Evolutionary conservation across 2,888 invertebrate genomes (phyloP).

Genomic region (Drosophila paranaensis): DNA sequence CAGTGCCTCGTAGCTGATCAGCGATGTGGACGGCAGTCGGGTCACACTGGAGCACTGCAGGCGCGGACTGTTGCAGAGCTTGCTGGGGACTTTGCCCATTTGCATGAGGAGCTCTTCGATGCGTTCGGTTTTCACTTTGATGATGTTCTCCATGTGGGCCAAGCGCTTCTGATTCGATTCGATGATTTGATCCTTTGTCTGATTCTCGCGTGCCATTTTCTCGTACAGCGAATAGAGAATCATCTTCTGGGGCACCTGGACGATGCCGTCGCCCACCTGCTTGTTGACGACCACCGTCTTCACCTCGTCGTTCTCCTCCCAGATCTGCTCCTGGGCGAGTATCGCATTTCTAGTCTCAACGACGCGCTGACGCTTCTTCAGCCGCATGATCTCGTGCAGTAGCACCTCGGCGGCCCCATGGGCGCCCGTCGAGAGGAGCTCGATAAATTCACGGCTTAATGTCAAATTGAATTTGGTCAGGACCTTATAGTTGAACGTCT

Average conservation of each 20-base stretch:
- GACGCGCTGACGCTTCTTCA: constrained; percentile 58
- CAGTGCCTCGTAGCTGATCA: constrained; percentile 35
- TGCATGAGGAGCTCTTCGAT: constrained; percentile 81
- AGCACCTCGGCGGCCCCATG: constrained; percentile 89
- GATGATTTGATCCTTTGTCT: constrained; percentile 69
- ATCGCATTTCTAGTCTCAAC: constrained; percentile 49
- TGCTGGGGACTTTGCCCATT: constrained; percentile 60
- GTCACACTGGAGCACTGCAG: constrained; percentile 11
- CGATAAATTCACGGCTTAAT: constrained; percentile 85
- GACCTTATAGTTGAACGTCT: constrained; percentile 91
- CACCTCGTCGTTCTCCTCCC: constrained; percentile 81
- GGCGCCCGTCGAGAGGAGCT: constrained; percentile 87
- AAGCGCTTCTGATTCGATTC: constrained; percentile 51
- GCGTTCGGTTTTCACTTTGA: constrained; percentile 79
- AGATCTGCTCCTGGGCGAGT: constrained; percentile 70
- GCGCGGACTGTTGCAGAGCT: constrained; percentile 6
- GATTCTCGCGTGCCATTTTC: constrained; percentile 63
- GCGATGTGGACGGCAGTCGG: constrained; percentile 19
- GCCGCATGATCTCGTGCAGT: constrained; percentile 83
- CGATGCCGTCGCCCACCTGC: constrained; percentile 82
- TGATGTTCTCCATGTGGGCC: constrained; percentile 81
- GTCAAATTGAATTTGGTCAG: constrained; percentile 86
- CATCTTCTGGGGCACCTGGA: constrained; percentile 84
- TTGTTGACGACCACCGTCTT: constrained; percentile 80
- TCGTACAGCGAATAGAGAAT: constrained; percentile 83